phyloP scores from a whole-genome alignment of 2,797 vertebrate species.

The Psittacula echo region DNA sequence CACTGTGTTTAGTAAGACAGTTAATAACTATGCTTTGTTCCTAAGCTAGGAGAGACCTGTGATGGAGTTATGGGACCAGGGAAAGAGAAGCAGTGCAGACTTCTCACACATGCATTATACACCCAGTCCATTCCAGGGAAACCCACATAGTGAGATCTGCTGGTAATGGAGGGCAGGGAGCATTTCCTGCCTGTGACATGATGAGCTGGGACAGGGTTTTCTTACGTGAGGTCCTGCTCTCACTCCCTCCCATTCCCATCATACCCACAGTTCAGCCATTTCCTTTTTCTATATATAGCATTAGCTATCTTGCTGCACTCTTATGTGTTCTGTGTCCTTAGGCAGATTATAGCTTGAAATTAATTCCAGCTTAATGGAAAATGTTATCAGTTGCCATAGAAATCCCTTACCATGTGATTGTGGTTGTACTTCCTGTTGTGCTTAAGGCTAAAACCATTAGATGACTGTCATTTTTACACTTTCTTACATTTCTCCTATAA shows the following conservation, averaged over 20 bases:
- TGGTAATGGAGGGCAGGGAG: neutral
- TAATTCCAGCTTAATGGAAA: neutral
- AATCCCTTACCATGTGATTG: neutral
- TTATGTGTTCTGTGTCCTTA: neutral
- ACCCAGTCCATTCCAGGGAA: neutral
- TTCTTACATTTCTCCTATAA: neutral
- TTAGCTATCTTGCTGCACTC: neutral
- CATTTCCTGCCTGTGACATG: neutral
- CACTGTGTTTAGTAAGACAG: neutral
- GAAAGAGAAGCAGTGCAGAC: neutral
- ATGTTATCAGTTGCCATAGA: neutral
- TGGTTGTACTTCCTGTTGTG: conserved; percentile 1
- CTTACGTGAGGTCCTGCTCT: neutral
- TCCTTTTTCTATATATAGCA: neutral
- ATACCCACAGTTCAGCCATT: neutral
- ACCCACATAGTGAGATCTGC: neutral
- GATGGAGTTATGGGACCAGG: neutral
- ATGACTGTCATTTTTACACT: neutral
- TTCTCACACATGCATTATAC: neutral
- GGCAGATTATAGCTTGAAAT: neutral
- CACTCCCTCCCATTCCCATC: neutral
- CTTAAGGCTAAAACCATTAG: neutral
- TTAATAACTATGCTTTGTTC: neutral
- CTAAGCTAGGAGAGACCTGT: neutral
- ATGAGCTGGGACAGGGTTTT: neutral